Conservation (phyloP, 2,888 invertebrate species). For the Dryobotodes eremita region DNA sequence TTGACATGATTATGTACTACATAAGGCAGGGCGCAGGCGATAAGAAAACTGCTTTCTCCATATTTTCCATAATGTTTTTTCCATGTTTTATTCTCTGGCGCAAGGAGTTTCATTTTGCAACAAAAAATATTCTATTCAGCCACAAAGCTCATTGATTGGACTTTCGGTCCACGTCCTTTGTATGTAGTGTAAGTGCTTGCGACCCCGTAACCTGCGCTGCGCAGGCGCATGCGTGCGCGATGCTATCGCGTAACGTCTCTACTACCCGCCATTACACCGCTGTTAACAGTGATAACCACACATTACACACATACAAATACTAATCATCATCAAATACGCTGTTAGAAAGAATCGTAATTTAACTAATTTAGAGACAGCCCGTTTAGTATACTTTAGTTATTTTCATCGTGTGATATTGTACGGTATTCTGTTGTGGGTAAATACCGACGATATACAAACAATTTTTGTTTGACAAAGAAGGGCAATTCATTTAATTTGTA, state of each 20-base stretch:
- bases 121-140: not conserved
- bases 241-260: slow-evolving; percentile 63
- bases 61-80: not conserved
- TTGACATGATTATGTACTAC: not conserved
- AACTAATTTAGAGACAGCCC: too few relatives aligned
- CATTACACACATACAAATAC: slow-evolving; percentile 12
- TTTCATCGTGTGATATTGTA: too few relatives aligned
- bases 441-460: too few relatives aligned
- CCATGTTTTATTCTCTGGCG: too few relatives aligned
- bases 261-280: slow-evolving; percentile 41
- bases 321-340: slow-evolving; percentile 23
- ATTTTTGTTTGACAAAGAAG: too few relatives aligned
- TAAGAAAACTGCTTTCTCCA: not conserved
- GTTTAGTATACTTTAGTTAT: too few relatives aligned
- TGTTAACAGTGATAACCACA: slow-evolving; percentile 46
- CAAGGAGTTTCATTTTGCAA: not conserved
- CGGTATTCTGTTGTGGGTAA: too few relatives aligned
- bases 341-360: too few relatives aligned
- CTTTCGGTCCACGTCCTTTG: not conserved
- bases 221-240: slow-evolving; percentile 59
- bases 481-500: too few relatives aligned
- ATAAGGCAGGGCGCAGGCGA: not conserved
- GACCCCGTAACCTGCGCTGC: slow-evolving; percentile 49
- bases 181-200: not conserved
- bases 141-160: slow-evolving; percentile 6